These are phyloP conservation scores for Microplitis demolitor DNA, from an alignment of 1,140 invertebrate species.

Conservation along the genomic window DNA sequence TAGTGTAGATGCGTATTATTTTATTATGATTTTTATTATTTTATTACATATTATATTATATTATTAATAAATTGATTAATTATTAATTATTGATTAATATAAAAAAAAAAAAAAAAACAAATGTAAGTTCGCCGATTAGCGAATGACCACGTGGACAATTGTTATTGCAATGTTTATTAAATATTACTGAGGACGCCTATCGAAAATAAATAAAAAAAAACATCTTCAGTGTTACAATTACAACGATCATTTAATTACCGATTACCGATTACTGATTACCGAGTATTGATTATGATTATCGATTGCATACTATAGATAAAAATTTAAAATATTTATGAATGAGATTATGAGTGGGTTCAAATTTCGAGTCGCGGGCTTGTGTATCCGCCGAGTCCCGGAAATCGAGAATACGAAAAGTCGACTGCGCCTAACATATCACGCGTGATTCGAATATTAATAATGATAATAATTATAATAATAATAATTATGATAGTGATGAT, in stretches of 20 bases:
- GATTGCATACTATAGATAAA: no score
- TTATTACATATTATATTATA: conserved; percentile 19
- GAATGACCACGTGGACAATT: conserved; percentile 45
- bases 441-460: no score
- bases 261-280: not conserved
- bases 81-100: conserved; percentile 18
- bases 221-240: not conserved
- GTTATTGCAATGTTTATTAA: conserved; percentile 58
- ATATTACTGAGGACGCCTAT: not conserved
- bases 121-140: not conserved
- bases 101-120: not conserved
- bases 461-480: no score
- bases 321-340: not conserved
- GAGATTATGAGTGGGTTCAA: not conserved
- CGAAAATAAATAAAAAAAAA: not conserved
- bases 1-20: conserved; percentile 58
- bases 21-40: conserved; percentile 38
- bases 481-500: no score
- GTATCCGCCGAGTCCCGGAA: not conserved
- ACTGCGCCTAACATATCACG: no score
- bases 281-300: not conserved
- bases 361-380: no score
- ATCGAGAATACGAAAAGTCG: no score
- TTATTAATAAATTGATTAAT: conserved; percentile 29
- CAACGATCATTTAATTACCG: not conserved